A percentile compares a stretch with the other conserved stretches of the same genome.
Evolutionary conservation across 2,888 invertebrate species (phyloP).

Genomic region (Catocala fraxini): DNA sequence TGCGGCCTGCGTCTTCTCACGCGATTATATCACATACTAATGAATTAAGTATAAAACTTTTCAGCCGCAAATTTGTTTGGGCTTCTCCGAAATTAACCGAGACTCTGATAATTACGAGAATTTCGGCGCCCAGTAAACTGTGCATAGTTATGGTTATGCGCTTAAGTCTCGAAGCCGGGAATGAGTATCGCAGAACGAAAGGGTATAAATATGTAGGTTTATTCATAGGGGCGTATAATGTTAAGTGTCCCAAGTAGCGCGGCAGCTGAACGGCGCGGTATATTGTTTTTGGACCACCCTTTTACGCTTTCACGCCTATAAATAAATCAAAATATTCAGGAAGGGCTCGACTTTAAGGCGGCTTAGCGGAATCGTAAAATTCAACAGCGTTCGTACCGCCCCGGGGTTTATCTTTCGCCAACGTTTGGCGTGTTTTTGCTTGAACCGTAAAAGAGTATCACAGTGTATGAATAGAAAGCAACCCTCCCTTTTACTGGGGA

Average conservation of each 20-base stretch:
- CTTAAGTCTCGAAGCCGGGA: slow-evolving; percentile 35
- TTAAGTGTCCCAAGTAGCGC: slow-evolving; percentile 69
- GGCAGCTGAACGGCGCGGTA: slow-evolving; percentile 74
- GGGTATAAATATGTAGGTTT: slow-evolving; percentile 58
- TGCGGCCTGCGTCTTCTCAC: slow-evolving; percentile 79
- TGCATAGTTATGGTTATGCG: slow-evolving; percentile 40
- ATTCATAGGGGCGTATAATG: slow-evolving; percentile 71
- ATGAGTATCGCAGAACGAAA: slow-evolving; percentile 46
- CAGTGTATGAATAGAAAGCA: slow-evolving; percentile 83
- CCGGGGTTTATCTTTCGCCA: slow-evolving; percentile 82
- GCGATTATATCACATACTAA: slow-evolving; percentile 80
- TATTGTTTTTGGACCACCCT: slow-evolving; percentile 85
- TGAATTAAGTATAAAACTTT: slow-evolving; percentile 81
- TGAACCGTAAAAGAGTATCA: slow-evolving; percentile 85
- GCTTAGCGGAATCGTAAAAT: slow-evolving; percentile 88
- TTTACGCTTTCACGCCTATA: slow-evolving; percentile 85
- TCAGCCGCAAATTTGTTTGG: slow-evolving; percentile 73
- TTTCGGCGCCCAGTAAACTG: slow-evolving; percentile 32
- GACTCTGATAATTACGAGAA: slow-evolving; percentile 62
- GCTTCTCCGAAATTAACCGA: slow-evolving; percentile 62
- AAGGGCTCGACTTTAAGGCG: slow-evolving; percentile 86
- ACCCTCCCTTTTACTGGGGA: slow-evolving; percentile 78
- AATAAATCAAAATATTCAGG: slow-evolving; percentile 88
- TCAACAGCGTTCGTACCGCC: slow-evolving; percentile 83
- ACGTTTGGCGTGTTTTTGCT: slow-evolving; percentile 81